Evolutionary conservation across 35 echinoderm and acorn worm species (phyloP).

Genomic region (Ptychodera flava): DNA sequence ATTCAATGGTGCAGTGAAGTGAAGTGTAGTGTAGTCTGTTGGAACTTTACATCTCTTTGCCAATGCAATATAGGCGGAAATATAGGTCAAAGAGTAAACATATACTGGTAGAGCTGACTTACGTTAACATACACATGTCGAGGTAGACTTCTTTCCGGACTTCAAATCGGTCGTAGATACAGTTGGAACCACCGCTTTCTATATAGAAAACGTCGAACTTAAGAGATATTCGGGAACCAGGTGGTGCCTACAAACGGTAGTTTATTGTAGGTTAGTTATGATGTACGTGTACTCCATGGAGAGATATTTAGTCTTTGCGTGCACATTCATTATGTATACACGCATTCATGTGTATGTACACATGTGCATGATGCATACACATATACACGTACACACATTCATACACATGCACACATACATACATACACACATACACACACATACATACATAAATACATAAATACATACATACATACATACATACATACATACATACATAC

Average conservation of each 20-base stretch:
- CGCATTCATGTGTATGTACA: neutral
- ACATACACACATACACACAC: neutral
- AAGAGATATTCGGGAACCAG: neutral
- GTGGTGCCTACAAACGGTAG: neutral
- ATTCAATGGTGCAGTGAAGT: too few species aligned
- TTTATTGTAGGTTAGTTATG: too few species aligned
- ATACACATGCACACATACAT: neutral
- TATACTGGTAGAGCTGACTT: too few species aligned
- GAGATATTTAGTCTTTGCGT: too few species aligned
- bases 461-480: conserved; percentile 2
- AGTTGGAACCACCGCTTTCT: neutral
- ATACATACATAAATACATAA: neutral
- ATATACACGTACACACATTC: neutral
- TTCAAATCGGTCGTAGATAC: neutral
- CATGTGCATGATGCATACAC: neutral
- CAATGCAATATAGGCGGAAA: too few species aligned
- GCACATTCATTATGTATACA: neutral
- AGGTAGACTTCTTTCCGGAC: neutral
- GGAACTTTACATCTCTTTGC: too few species aligned
- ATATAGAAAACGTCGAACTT: neutral
- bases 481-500: neutral
- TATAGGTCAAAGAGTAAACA: too few species aligned
- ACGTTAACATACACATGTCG: too few species aligned
- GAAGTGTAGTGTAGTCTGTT: too few species aligned
- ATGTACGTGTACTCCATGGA: too few species aligned